Percentiles rank a stretch among this genome's conserved stretches.
phyloP scores from a whole-genome alignment of 1,140 invertebrate genomes.

The Leptinotarsa defecta region DNA sequence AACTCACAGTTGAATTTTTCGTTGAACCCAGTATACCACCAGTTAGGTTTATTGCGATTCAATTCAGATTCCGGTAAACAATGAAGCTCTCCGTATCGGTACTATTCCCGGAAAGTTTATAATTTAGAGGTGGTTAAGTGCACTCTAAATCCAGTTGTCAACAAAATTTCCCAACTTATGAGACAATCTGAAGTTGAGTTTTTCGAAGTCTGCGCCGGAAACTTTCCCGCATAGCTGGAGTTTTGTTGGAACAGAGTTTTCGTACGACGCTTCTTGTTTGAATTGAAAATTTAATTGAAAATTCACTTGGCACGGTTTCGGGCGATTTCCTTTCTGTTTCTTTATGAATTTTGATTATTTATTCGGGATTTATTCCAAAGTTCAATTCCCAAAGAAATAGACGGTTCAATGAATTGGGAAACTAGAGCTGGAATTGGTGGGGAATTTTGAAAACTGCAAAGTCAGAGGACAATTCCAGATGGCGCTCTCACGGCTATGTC shows the following conservation, averaged over 20 bases:
- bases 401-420: too few species aligned
- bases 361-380: neutral
- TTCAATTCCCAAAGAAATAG: too few species aligned
- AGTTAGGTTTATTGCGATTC: too few species aligned
- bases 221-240: neutral
- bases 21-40: too few species aligned
- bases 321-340: neutral
- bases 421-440: too few species aligned
- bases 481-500: too few species aligned
- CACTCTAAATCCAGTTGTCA: conserved; percentile 13
- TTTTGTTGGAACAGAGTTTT: conserved; percentile 14
- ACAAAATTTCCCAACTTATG: conserved; percentile 15
- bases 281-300: conserved; percentile 18
- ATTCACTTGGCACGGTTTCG: conserved; percentile 7
- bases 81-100: too few species aligned
- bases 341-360: neutral
- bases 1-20: too few species aligned
- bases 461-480: too few species aligned
- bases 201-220: conserved; percentile 18
- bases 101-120: conserved; percentile 1
- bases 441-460: too few species aligned
- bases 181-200: conserved; percentile 21
- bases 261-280: neutral
- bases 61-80: too few species aligned
- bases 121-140: conserved; percentile 13